Base-by-base conservation (phyloP, 2,113 vertebrate species). In the Xenopus borealis region DNA sequence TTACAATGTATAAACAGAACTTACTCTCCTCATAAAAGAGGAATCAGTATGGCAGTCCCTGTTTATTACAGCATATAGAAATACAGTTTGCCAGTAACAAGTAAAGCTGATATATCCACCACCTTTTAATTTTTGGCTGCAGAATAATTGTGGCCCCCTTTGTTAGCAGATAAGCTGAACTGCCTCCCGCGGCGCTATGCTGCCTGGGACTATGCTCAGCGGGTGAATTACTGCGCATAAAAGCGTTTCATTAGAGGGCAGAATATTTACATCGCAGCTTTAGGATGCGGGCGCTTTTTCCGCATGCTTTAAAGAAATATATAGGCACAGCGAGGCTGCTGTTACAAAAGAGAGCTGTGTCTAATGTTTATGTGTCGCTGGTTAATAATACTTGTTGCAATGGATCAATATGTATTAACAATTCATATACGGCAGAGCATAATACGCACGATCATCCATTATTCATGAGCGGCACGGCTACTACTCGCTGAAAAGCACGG, bases 321-420 rank as follows among this genome's bases (percentile, higher is more conserved):
- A 55, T 55, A 5, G 53, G 7, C 1, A 55, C 7, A 7, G 53
- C 53, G 17, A n/a, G 16, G 52, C 46, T 11, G 12, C 46, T 1
- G 12, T 13, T 55, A 16, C 16, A 55, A 55, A 33, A 33, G 23
- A 30, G 12, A 69, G 30, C 67, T 46, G 10, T 14, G 58, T 55
- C 47, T 57, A 61, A 57, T 57, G 74, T 70, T 63, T 70, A 77
- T 77, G 27, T 69, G 74, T 53, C 67, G 57, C 55, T 76, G 73
- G 73, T 76, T 76, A 76, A 53, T 40, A 63, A 61, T 57, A 77
- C 74, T 77, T 77, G 74, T 70, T 77, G 74, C 47, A 58, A 20
- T 16, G 11, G 50, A 77, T 77, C 74, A 19, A 77, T 77, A 70
- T n/a, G 13, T 77, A 76, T 76, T 76, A 77, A 77, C 74, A 70